phyloP scores from a whole-genome alignment of 2,888 invertebrate genomes.

The Flabesymbios commensalis region DNA sequence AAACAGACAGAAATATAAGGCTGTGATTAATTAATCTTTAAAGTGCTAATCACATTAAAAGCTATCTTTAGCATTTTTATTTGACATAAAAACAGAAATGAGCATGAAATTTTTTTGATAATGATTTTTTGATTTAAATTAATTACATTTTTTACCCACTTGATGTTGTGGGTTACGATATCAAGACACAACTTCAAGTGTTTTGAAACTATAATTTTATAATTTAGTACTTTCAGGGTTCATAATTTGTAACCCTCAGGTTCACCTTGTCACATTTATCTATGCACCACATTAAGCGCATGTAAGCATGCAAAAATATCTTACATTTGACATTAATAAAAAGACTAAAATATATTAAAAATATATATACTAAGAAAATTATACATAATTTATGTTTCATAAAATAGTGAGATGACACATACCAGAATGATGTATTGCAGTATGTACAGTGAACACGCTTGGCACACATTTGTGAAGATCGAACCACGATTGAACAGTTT shows the following conservation, averaged over 20 bases:
- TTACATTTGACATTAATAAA: too few species aligned
- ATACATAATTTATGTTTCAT: too few species aligned
- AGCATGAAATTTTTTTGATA: background rate
- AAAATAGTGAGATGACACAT: slow-evolving; percentile 43
- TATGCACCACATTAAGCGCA: too few species aligned
- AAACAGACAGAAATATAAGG: slow-evolving; percentile 32
- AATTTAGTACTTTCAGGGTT: too few species aligned
- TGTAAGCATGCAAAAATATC: too few species aligned
- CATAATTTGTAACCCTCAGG: too few species aligned
- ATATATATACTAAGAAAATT: background rate
- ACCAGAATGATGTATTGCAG: slow-evolving; percentile 91
- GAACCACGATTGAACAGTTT: slow-evolving; percentile 84
- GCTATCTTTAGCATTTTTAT: background rate
- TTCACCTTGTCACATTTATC: too few species aligned
- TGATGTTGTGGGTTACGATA: too few species aligned
- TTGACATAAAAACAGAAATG: background rate
- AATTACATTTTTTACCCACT: too few species aligned
- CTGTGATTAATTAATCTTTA: background rate
- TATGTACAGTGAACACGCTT: slow-evolving; percentile 86
- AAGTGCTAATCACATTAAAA: background rate
- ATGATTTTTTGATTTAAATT: too few species aligned
- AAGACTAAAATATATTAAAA: background rate
- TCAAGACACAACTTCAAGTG: too few species aligned
- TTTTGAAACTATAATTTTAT: too few species aligned
- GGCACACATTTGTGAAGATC: slow-evolving; percentile 79